Percentiles rank a stretch among this genome's conserved stretches.
Evolutionary conservation across 2,797 vertebrate genomes (phyloP).

Genomic region (Pristis pectinata): DNA sequence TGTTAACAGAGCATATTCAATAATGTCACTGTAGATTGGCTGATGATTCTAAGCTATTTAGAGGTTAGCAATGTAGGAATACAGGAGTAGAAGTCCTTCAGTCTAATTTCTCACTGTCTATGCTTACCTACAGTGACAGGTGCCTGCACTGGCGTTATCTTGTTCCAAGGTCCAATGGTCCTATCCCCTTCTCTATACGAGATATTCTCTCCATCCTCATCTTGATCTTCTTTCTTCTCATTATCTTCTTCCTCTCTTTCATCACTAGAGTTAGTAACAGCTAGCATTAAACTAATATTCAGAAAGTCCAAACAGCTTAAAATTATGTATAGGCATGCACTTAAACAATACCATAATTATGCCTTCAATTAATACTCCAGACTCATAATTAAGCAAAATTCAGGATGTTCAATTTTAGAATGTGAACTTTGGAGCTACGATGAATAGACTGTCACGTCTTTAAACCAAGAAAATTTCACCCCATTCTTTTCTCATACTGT

Average conservation of each 20-base stretch:
- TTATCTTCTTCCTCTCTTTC: constrained; percentile 90
- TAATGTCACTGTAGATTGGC: neutral
- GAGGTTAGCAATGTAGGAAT: too few species aligned
- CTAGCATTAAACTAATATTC: neutral
- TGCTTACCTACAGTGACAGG: constrained; percentile 58
- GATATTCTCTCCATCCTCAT: constrained; percentile 82
- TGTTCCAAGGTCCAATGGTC: constrained; percentile 90
- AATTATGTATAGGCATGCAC: neutral
- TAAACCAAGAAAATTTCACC: neutral
- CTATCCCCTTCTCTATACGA: constrained; percentile 69
- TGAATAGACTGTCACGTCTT: neutral
- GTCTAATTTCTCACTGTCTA: too few species aligned
- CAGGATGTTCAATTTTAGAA: neutral
- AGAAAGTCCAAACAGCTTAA: neutral
- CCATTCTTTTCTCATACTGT: neutral
- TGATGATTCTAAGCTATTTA: neutral
- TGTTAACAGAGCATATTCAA: neutral
- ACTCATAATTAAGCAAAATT: neutral
- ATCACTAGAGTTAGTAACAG: constrained; percentile 53
- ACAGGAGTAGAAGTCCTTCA: too few species aligned
- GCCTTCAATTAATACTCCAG: neutral
- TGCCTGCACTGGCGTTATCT: constrained; percentile 64
- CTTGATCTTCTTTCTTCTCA: constrained; percentile 85
- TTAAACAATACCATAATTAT: too few species aligned
- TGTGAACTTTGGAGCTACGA: neutral